phyloP scores from a whole-genome alignment of 2,797 vertebrate species.

The Tokudaia tokunoshimensis region DNA sequence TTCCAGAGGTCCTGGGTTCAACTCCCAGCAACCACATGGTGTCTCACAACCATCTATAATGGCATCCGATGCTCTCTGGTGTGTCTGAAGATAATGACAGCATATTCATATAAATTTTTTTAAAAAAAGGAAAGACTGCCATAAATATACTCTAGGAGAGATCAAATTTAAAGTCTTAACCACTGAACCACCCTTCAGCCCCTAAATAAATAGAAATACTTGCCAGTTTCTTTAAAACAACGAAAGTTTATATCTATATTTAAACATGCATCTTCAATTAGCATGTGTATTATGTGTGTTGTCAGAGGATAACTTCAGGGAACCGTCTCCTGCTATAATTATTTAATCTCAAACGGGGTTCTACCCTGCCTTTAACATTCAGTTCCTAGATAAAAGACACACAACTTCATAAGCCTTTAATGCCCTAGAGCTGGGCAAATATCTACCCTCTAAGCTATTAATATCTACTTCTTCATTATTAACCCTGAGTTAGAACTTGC shows the following conservation, averaged over 20 bases:
- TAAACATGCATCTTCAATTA: neutral
- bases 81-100: neutral
- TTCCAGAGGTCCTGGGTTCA: neutral
- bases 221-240: neutral
- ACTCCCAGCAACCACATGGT: neutral
- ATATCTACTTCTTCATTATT: neutral
- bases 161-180: constrained; percentile 7
- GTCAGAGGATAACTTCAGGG: neutral
- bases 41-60: neutral
- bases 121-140: neutral
- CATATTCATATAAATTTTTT: neutral
- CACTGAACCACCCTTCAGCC: neutral
- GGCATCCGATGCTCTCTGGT: neutral
- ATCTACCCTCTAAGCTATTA: neutral
- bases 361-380: neutral
- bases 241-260: neutral
- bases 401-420: neutral
- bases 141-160: constrained; percentile 45
- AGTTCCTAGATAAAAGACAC: neutral
- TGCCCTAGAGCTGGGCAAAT: neutral
- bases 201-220: constrained; percentile 28
- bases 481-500: neutral
- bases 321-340: neutral
- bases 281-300: neutral
- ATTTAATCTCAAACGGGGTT: neutral